phyloP scores from a whole-genome alignment of 2,888 invertebrate species.

The Cylindroiulus punctatus region DNA sequence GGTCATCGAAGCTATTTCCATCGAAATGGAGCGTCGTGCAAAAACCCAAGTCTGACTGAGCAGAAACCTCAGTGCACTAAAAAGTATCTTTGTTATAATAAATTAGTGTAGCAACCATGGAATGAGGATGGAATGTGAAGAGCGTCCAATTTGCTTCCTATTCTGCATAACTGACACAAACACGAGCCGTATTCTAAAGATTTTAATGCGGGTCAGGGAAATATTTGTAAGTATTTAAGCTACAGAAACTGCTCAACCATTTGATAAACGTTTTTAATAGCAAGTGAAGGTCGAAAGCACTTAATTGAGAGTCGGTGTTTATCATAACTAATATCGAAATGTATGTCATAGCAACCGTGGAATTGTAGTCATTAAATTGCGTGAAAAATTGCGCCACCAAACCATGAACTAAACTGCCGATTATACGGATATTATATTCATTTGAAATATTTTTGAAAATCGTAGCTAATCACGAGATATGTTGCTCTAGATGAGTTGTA shows the following conservation, averaged over 20 bases:
- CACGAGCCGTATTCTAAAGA: background rate
- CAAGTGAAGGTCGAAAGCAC: background rate
- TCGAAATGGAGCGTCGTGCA: background rate
- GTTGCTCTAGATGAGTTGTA: constrained; percentile 31
- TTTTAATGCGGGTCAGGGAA: constrained; percentile 42
- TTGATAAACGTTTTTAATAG: constrained; percentile 34
- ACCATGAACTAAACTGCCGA: background rate
- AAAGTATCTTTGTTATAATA: background rate
- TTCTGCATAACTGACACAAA: background rate
- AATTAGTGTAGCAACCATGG: constrained; percentile 16
- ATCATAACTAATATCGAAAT: background rate
- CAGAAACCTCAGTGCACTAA: background rate
- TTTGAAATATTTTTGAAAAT: background rate
- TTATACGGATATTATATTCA: background rate
- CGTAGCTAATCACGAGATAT: background rate
- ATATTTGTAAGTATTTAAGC: constrained; percentile 20
- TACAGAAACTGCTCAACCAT: constrained; percentile 34
- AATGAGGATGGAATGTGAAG: background rate
- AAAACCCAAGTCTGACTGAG: background rate
- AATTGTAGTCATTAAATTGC: background rate
- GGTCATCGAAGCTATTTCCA: constrained; percentile 23
- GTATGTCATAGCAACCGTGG: constrained; percentile 1
- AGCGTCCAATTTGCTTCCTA: constrained; percentile 13
- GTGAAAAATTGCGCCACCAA: background rate
- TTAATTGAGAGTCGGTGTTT: background rate